Base-by-base conservation (phyloP, 1,140 invertebrate species). In the Drosophila grimshawi region DNA sequence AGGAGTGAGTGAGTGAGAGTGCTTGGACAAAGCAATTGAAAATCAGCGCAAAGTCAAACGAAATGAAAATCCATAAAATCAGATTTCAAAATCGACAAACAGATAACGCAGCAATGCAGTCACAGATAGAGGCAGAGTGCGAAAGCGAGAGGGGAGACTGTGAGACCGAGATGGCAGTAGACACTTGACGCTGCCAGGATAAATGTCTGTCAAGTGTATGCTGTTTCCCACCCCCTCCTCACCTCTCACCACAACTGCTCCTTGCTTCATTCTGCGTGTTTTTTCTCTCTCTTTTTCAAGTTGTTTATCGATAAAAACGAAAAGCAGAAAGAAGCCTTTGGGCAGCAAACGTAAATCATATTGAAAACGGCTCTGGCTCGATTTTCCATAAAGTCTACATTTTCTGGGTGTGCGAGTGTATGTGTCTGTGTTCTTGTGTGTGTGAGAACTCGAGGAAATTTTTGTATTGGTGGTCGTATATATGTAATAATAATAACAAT, bases 61-160 rank as follows among this genome's bases (percentile, higher is more conserved):
- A 85, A 89, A 89, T 89, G 79, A 89, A 81, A 89, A 89, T 78
- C 81, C 85, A 89, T 85, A 89, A 89, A 89, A 89, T 89, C 85
- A 78, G 78, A 88, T 85, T 89, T 89, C 85, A 89, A 85, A 89
- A 89, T 80, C 80, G 78, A 81, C 77, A 77, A 83, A 80, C 72
- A 82, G 85, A 89, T 65, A 76, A 57, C 65, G 35, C 35, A 43
- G 57, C 46, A 68, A 52, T 51, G 57, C 59, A 70, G 51, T 43
- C 39, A 10, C 8, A 37, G 35, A 19, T 19, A 10, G 35, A 55
- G 33, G 1, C 35, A 19, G 60, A 69, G 30, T 48, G 65, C 7
- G 27, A 8, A 3, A 51, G 30, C 11, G 53, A 59, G 45, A 62
- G 19, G 27, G 59, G 19, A 19, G 19, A 19, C 19, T 19, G 19